Evolutionary conservation across 2,888 invertebrate species (phyloP), one percentile per base, ranked within the genome.

Genomic region (Epiperipatus broadwayi): DNA sequence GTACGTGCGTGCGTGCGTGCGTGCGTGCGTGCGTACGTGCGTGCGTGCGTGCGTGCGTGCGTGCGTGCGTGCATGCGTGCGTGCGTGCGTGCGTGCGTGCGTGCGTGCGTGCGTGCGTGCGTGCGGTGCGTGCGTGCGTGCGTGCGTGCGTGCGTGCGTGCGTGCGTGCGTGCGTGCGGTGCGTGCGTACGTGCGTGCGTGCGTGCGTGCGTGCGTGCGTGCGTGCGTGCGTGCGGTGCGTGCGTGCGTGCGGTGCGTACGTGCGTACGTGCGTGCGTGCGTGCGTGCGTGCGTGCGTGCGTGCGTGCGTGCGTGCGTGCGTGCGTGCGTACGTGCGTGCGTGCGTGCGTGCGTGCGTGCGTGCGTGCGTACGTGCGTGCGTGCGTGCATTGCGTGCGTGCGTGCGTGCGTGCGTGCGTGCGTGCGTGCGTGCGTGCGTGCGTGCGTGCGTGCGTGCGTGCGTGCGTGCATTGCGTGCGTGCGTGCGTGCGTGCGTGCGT

Each of bases 31-130:
- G 34, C 34, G 34, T 33, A 21, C 34, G 34, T 33, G 34, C 34
- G 34, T 33, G 34, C 34, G 34, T 33, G 34, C 34, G 34, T 33
- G 34, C 34, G 34, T 33, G 27, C 34, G 34, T 33, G 34, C 34
- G 34, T 33, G 34, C 34, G 34, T 33, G 34, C 34, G 34, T 33
- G 27, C 34, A 21, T 33, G 27, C 34, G 34, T 33, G 27, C 34
- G 34, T 33, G 34, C 34, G 34, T 33, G 34, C 34, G 34, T 33
- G 34, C 34, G 34, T 33, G 34, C 34, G 34, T 33, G 34, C 34
- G 34, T 33, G 34, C 34, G 34, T 33, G 34, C 34, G 34, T 33
- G 34, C 34, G 34, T 33, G n/a, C n/a, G n/a, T n/a, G n/a, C n/a
- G n/a, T n/a, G n/a, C n/a, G n/a, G n/a, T n/a, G n/a, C n/a, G n/a